Evolutionary conservation across 2,113 vertebrate genomes (phyloP), one percentile per base, ranked within the genome.

Genomic region (Ranitomeya variabilis): DNA sequence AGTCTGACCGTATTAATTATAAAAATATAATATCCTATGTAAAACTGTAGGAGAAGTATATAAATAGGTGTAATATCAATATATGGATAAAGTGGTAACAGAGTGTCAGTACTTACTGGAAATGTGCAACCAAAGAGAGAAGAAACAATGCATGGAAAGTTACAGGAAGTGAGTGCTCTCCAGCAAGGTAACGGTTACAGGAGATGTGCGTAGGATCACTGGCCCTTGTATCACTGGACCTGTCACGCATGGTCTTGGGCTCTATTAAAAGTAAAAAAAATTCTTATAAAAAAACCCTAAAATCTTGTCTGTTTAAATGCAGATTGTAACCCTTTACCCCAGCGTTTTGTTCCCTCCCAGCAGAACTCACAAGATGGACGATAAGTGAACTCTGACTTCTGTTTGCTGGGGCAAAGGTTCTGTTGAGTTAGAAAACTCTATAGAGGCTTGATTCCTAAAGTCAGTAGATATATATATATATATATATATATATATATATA

Each of bases 261-360:
- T 8, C 45, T 77, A 52, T 52, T 51, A 52, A 66, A 66, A n/a
- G 64, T 7, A 23, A 66, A 21, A 66, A 71, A 14, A 71, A 26
- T 13, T 18, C 18, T 18, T 21, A 10, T 51, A 52, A 52, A 52
- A 52, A 73, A 37, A 6, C 26, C 14, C 74, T 82, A 82, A 86
- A 89, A 45, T 31, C 66, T 80, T 77, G 74, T 85, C 91, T 80
- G 89, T 92, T 92, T 55, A 91, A 88, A 92, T 91, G 93, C 91
- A 92, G 91, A 93, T 93, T 31, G 85, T 73, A 91, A 91, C 91
- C 91, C 84, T 83, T 90, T 86, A 83, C 90, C 89, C 26, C 19
- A 13, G 11, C 23, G 59, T 84, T 84, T 84, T 84, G 87, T 78
- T 76, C 81, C 19, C 81, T 62, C 87, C 60, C 71, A 84, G 80